Evolutionary conservation across 2,888 invertebrate species (phyloP), one percentile per base, ranked within the genome.

Genomic region (Netelia fuscicornis): DNA sequence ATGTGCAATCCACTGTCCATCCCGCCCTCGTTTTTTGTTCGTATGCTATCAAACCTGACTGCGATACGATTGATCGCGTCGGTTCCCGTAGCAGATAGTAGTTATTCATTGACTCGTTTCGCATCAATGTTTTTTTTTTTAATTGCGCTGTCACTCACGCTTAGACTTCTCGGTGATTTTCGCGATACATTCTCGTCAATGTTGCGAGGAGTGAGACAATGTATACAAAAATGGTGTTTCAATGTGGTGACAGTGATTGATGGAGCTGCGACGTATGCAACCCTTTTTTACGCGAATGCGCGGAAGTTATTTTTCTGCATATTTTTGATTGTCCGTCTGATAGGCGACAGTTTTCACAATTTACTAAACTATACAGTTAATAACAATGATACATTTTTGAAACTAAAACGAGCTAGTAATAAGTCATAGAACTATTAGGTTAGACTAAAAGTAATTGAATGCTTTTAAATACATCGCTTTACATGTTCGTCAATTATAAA

Each of bases 61-160:
- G 44, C 23, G 20, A 11, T 48, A 67, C 48, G 67, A 67, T 64
- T 75, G 75, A 75, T 75, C 62, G 44, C 44, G 60, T 62, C 48
- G n/a, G 11, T 17, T 75, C 52, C 25, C 17, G 48, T 44, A 48
- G 25, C 60, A 48, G n/a, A 44, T 44, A 6, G n/a, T 6, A 62
- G n/a, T 48, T 48, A 44, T 20, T 25, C 25, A 30, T 25, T 48
- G 44, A 62, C 52, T 75, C 17, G n/a, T 52, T 17, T 62, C 10
- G 48, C 42, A 2, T 1, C 25, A 48, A 25, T 52, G 23, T 42
- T 42, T 11, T 58, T 20, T 20, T 58, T 30, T 25, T 75, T 64
- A 17, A 48, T 64, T 75, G 17, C 62, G 20, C 17, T 37, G 64
- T 52, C 64, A 64, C 62, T 62, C 74, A 30, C 37, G 8, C 30